A percentile compares a stretch with the other conserved stretches of the same genome.
phyloP scores from a whole-genome alignment of 2,797 vertebrate genomes.

The Lepilemur ruficaudatus region DNA sequence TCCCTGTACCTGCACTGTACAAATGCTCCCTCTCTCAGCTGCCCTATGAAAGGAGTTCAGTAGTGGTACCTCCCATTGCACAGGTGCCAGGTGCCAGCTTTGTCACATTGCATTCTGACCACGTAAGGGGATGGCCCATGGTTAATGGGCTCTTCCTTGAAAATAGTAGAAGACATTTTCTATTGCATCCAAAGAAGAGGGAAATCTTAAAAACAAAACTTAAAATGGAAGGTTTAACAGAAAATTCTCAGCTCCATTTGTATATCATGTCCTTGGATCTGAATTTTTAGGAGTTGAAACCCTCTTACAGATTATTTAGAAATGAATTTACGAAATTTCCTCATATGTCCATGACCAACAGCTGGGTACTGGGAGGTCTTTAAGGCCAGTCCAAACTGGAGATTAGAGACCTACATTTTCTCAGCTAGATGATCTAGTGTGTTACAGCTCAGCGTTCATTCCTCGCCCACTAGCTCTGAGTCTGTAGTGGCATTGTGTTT shows the following conservation, averaged over 20 bases:
- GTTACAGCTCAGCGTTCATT: neutral
- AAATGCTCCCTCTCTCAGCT: neutral
- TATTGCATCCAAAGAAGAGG: neutral
- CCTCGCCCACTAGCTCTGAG: neutral
- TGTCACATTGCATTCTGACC: neutral
- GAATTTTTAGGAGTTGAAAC: neutral
- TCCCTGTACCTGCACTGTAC: neutral
- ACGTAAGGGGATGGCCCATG: neutral
- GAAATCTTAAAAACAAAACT: neutral
- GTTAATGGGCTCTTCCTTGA: neutral
- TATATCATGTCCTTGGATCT: neutral
- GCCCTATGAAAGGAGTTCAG: neutral
- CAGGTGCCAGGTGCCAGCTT: too few species aligned
- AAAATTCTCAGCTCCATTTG: neutral
- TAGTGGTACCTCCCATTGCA: neutral
- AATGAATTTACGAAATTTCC: neutral
- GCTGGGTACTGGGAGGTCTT: neutral
- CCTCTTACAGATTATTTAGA: neutral
- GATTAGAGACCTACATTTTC: neutral
- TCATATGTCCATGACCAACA: neutral
- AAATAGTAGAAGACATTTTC: neutral
- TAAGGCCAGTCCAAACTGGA: neutral
- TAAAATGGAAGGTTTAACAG: neutral
- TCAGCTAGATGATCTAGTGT: neutral
- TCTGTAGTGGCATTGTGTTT: neutral